A percentile compares a stretch with the other conserved stretches of the same genome.
phyloP scores from a whole-genome alignment of 2,797 vertebrate species.

The Tolypeutes matacus region DNA sequence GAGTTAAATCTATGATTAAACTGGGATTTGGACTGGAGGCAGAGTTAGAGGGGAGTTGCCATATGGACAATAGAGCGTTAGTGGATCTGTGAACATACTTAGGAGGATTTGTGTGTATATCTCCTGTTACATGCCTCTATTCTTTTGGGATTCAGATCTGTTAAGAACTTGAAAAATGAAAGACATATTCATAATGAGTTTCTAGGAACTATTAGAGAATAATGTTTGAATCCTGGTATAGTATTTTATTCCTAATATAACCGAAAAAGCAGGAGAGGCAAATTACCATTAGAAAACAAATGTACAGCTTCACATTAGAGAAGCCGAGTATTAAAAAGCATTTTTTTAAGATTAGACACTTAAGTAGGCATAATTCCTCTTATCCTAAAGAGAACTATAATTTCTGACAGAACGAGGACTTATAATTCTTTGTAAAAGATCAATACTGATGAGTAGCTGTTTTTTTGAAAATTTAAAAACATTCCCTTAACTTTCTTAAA shows the following conservation, averaged over 20 bases:
- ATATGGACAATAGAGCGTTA: neutral
- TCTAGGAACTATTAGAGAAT: neutral
- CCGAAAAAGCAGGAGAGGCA: neutral
- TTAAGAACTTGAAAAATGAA: neutral
- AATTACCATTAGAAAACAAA: neutral
- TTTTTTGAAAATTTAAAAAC: conserved; percentile 36
- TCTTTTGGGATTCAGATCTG: neutral
- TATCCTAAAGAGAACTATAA: neutral
- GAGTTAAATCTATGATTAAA: neutral
- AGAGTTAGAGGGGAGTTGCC: neutral
- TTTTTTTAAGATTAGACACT: neutral
- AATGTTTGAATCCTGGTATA: neutral
- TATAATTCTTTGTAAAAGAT: neutral
- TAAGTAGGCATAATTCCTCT: neutral
- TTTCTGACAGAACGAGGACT: neutral
- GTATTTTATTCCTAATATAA: neutral
- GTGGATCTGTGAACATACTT: neutral
- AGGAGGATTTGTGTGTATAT: neutral
- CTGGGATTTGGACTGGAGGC: neutral
- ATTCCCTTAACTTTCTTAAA: neutral
- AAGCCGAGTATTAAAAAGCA: neutral
- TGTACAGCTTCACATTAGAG: neutral
- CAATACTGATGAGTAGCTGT: neutral
- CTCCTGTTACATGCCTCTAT: neutral
- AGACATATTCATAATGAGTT: neutral